Evolutionary conservation across 2,113 vertebrate genomes (phyloP), one percentile per base, ranked within the genome.

Genomic region (Triplophysa dalaica): DNA sequence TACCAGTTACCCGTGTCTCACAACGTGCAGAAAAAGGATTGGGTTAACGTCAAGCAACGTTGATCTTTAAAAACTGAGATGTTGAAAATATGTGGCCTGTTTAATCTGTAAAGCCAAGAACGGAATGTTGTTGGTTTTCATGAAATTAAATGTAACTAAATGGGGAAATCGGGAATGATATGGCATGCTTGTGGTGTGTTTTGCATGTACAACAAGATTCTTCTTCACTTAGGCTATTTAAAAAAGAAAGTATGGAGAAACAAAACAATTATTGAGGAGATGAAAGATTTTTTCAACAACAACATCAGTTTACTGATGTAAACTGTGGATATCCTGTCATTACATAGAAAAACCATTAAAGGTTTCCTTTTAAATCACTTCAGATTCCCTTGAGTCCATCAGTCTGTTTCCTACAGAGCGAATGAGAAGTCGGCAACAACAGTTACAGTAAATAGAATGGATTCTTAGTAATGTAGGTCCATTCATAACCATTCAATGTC

Each of bases 271-370:
- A 38, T 11, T 29, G 65, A 52, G 12, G 62, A 64, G 43, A 52
- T 69, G 26, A 76, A 81, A 81, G 43, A 66, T 21, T 13, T 16
- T 50, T 56, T 75, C 70, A 80, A 80, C 66, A 78, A 77, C 61
- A 48, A 60, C 64, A 61, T 85, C 43, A 19, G 41, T 13, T 45
- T 13, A 74, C 13, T 26, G 29, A 69, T 2, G 56, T 68, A 83
- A 81, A 70, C 73, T 21, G 22, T 70, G 58, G 41, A 45, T 22
- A 13, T 82, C 58, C 10, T 58, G 41, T 64, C 17, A 78, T 75
- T 69, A 75, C 56, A 69, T 29, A 43, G 38, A 65, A 78, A 75
- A 83, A 29, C 4, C 29, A 29, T 29, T 29, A 50, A 16, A 16
- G 33, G 3, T 43, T 79, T 67, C 56, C 76, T 5, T 81, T 78